phyloP scores from a whole-genome alignment of 1,140 invertebrate species.

The Calliopsis andreniformis region DNA sequence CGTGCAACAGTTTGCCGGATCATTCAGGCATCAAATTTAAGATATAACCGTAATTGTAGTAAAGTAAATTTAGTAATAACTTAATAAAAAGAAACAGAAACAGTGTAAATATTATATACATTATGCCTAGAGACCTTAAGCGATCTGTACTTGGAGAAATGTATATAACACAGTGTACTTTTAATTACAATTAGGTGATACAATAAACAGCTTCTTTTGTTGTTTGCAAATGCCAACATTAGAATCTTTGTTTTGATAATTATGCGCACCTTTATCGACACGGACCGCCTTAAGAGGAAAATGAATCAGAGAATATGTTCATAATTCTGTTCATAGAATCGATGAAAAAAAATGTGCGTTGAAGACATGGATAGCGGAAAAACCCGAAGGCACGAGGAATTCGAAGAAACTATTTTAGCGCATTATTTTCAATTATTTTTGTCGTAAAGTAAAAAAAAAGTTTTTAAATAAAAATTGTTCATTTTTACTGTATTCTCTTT shows the following conservation, averaged over 20 bases:
- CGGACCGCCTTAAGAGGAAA: constrained; percentile 10
- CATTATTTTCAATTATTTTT: constrained; percentile 38
- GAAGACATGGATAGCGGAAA: constrained; percentile 11
- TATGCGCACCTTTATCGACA: constrained; percentile 29
- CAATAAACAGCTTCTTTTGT: constrained; percentile 81
- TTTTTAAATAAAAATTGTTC: constrained; percentile 41
- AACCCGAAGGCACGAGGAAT: constrained; percentile 11
- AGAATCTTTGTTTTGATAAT: constrained; percentile 49
- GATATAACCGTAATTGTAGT: constrained; percentile 75
- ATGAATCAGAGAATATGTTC: constrained; percentile 15
- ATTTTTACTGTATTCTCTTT: constrained; percentile 11
- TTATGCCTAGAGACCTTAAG: constrained; percentile 80
- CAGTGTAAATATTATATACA: constrained; percentile 75
- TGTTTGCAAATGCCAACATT: constrained; percentile 78
- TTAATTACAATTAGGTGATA: constrained; percentile 80
- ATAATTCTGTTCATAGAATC: constrained; percentile 30
- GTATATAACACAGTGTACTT: constrained; percentile 82
- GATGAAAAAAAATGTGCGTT: constrained; percentile 11
- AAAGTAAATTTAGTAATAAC: constrained; percentile 73
- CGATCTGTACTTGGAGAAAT: constrained; percentile 80
- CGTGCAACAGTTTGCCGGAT: constrained; percentile 70
- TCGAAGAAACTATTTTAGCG: constrained; percentile 17
- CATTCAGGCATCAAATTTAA: constrained; percentile 47
- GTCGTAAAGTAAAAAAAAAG: constrained; percentile 29
- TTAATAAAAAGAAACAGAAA: constrained; percentile 71